Evolutionary conservation across 1,140 invertebrate genomes (phyloP), one percentile per base, ranked within the genome.

Genomic region (Drosophila sturtevanti): DNA sequence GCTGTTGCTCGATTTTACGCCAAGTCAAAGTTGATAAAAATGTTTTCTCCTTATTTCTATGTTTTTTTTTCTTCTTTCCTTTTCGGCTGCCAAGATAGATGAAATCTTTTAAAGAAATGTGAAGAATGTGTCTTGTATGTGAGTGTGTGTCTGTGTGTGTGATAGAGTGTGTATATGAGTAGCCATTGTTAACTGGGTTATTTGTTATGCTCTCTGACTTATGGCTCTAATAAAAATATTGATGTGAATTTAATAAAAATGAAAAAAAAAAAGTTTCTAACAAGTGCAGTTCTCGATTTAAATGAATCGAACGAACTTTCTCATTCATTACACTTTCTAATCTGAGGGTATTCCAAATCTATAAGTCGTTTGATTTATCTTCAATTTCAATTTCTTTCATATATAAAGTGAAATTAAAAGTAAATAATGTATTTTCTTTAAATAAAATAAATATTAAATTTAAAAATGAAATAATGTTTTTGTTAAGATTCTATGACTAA

Each of bases 21-120:
- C 66, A 55, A 73, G 63, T 27, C 52, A 62, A 71, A 68, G 54
- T 59, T 81, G 78, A 81, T 85, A 77, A 86, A 86, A 84, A 84
- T 76, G 72, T 76, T 72, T 66, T 54, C 38, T 48, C 18, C 72
- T 38, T 12, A n/a, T n/a, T n/a, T n/a, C n/a, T n/a, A n/a, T n/a
- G n/a, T n/a, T 37, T 63, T 34, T 1, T 21, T 38, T 37, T 38
- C 4, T n/a, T 38, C 14, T 4, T 48, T 48, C 7, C 16, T 60
- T 60, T 60, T 31, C n/a, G 38, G 24, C 52, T 56, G 66, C 34
- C 34, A 69, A 64, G 67, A 73, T 31, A 52, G 54, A 12, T 4
- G 52, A 21, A 62, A 54, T 56, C 38, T 52, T 55, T 54, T 31
- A 58, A 62, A 35, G 58, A 51, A 64, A 81, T 64, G 37, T 34